Evolutionary conservation across 2,888 invertebrate species (phyloP), one percentile per base, ranked within the genome.

Genomic region (Isoperla grammatica): DNA sequence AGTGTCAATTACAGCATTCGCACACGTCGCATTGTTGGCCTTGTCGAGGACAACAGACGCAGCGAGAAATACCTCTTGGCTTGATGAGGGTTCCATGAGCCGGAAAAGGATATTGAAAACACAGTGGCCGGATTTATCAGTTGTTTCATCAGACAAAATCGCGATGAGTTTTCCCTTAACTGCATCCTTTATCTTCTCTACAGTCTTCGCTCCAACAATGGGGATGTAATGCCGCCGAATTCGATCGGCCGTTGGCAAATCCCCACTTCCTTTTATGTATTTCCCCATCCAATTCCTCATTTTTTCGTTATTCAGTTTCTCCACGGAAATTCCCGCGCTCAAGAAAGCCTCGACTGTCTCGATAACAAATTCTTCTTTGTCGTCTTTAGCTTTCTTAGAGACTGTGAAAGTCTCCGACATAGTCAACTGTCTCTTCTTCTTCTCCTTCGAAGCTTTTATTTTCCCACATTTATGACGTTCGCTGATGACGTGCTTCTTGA

Each of bases 81-180:
- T 19, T 4, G 11, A 9, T 13, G 13, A 9, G 12, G 13, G 2
- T 17, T 45, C 45, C 15, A 45, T 8, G 3, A 19, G 15, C 9
- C 45, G 9, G 17, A 45, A 45, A 15, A 50, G 37, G 1, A 61
- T 35, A 6, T 39, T 50, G 45, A 61, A 53, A 9, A 61, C 61
- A 23, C 57, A 61, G 22, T 46, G 39, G n/a, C 57, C 57, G 11
- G n/a, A 17, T 35, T 50, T 49, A 15, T 61, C 57, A 8, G 61
- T 61, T 12, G 61, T 58, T 15, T 61, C 61, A 43, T 61, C 45
- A n/a, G 40, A 49, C 40, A 11, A 57, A 37, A 20, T 58, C 15
- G 11, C 9, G 53, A 12, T 20, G 43, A 6, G 11, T 58, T 53
- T n/a, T 35, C 45, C 53, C 17, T 29, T 20, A n/a, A 61, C 29